Evolutionary conservation across 2,113 vertebrate species (phyloP).

Genomic region (Morone chrysops): DNA sequence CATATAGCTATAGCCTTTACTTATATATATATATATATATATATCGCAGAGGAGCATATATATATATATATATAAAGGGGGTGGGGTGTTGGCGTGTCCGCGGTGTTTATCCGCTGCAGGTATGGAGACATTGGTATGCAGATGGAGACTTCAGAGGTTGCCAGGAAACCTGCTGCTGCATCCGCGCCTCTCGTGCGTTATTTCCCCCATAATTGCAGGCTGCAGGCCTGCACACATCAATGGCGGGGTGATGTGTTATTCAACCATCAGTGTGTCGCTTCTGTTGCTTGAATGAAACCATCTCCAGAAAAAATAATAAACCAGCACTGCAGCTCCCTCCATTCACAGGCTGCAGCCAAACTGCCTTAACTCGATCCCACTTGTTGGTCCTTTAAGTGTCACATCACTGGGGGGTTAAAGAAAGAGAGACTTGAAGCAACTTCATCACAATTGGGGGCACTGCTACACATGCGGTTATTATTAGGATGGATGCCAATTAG

Average conservation of each 20-base stretch:
- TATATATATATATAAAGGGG: not conserved
- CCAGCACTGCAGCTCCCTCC: slow-evolving; percentile 30
- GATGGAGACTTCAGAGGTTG: slow-evolving; percentile 58
- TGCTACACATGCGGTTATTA: not conserved
- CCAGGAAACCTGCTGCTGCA: slow-evolving; percentile 57
- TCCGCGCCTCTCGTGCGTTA: slow-evolving; percentile 29
- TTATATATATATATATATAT: too few relatives aligned
- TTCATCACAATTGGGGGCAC: not conserved
- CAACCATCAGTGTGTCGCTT: slow-evolving; percentile 24
- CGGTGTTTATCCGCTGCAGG: slow-evolving; percentile 45
- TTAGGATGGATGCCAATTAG: slow-evolving; percentile 19
- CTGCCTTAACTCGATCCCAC: slow-evolving; percentile 49
- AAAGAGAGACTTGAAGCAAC: not conserved
- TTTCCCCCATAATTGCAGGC: slow-evolving; percentile 43
- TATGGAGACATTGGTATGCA: slow-evolving; percentile 64
- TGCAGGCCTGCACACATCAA: slow-evolving; percentile 52
- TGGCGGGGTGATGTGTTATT: slow-evolving; percentile 59
- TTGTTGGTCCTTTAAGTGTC: slow-evolving; percentile 66
- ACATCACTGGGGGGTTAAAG: slow-evolving; percentile 25
- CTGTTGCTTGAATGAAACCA: slow-evolving; percentile 48
- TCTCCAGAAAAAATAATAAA: not conserved
- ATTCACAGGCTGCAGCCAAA: slow-evolving; percentile 24
- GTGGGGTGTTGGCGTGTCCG: not conserved
- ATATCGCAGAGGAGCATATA: not conserved
- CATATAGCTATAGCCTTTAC: too few relatives aligned